Base-by-base conservation (phyloP, 2,888 invertebrate genomes). In the Hermaeophaga mercurialis region DNA sequence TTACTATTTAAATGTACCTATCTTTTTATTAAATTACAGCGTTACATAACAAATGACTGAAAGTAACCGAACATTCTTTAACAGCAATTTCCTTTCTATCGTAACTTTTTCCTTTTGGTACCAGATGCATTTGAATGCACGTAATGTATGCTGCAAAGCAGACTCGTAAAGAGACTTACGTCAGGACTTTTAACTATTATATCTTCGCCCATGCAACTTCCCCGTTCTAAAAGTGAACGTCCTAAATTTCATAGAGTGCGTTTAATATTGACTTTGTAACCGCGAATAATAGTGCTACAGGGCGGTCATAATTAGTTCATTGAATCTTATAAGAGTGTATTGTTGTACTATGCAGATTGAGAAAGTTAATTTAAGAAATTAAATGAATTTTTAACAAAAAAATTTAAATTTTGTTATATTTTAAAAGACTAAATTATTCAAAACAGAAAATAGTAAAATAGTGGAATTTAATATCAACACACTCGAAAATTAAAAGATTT, bases 221-320 rank as follows among this genome's bases (percentile, higher is more conserved):
- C 56, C 50, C 39, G 39, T 56, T 52, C 56, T 50, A 50, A 58
- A 61, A 62, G 54, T 59, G 54, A 59, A 57, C 55, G 61, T 59
- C 57, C 61, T 55, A 62, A 62, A 62, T 62, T 62, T 59, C 54
- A 24, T 52, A 43, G 19, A 50, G 57, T 49, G 38, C 34, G 55
- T 64, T 64, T 65, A 67, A 66, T 65, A 67, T 70, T 66, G 68
- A 69, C 68, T 68, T 66, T 66, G 65, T 65, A 65, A 65, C 65
- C 61, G 65, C 66, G 62, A 66, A 66, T 65, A 65, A 67, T 66
- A 61, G 28, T 36, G 24, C 17, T 46, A 31, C 31, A 31, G 22
- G 11, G 15, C 22, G 26, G n/a, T n/a, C n/a, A n/a, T n/a, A n/a
- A n/a, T n/a, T n/a, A n/a, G n/a, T n/a, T n/a, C n/a, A n/a, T n/a